Evolutionary conservation across 2,888 invertebrate species (phyloP), one percentile per base, ranked within the genome.

Genomic region (Siphlonurus alternatus): DNA sequence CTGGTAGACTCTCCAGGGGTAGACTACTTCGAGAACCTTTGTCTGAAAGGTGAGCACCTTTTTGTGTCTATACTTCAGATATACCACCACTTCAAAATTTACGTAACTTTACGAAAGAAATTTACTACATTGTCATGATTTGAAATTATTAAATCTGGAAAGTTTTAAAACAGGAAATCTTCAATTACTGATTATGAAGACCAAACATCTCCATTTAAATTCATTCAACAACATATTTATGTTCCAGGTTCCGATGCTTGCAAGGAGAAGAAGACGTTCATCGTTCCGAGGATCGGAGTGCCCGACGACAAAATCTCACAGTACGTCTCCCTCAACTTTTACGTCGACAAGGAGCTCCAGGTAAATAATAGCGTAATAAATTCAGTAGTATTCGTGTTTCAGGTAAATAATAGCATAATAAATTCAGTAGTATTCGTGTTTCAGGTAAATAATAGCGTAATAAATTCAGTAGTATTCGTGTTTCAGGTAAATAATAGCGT

Each of bases 261-360:
- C 78, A 91, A 92, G 76, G 86, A 86, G 54, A 87, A 85, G 70
- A 81, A 92, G 63, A 78, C 84, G 64, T 93, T 87, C 79, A 85
- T 87, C 68, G 83, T 86, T 66, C 92, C 93, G 7, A 83, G 90
- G 69, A 86, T 93, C 70, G 93, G 93, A 59, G 91, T 94, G 7
- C 89, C 93, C 1, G 91, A 92, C 69, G 91, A 93, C 74, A 91
- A 93, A 76, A 89, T 94, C 23, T 88, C 93, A 0, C 93, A 93
- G 74, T 94, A 93, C 74, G 93, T 92, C 0, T 88, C 89, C 1
- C 79, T 94, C 0, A 92, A 94, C 74, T 94, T 93, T 76, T 94
- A 94, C 76, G 89, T 89, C 5, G 94, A 94, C 76, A 94, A 94
- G 78, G 93, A 94, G 73, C 77, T 94, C 63, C 89, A 92, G 81